Evolutionary conservation across 2,797 vertebrate species (phyloP), one percentile per base, ranked within the genome.

Genomic region (Acanthurus tractus): DNA sequence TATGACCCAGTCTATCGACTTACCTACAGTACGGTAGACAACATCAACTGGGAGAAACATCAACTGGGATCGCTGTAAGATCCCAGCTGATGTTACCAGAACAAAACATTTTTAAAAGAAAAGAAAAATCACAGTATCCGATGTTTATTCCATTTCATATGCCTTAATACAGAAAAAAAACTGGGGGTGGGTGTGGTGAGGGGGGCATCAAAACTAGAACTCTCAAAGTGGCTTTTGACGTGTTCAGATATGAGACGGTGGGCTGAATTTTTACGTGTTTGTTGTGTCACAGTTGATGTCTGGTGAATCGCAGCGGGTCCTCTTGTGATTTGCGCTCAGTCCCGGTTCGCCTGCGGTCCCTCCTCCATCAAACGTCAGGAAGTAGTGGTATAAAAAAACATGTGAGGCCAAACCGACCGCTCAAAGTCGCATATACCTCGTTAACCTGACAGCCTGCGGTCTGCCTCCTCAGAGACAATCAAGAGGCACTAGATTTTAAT

Each of bases 321-420:
- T 64, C 74, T 67, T 65, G 8, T 57, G 79, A 78, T 82, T 36
- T 12, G 79, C 76, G 49, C 77, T 81, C 79, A 6, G 2, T 79
- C 70, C 69, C 69, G 72, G 81, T 48, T 67, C 29, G 74, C 67
- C 54, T 74, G 88, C 90, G 90, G 92, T 92, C 94, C 95, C 95
- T 94, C 95, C 95, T 96, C 93, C 93, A 48, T 85, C 85, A 92
- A 89, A 95, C 96, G 96, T 97, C 96, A 97, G 94, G 94, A 92
- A 85, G 80, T 78, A 83, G 92, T 76, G 58, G 91, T 96, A 96
- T 97, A 96, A 96, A 96, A 91, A 90, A 92, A 92, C 91, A 89
- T 62, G 87, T 73, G 91, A 88, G 92, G 89, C 93, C 57, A 7
- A 3, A 42, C 61, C 49, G 77, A 89, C 22, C 49, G 83, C 86